Conservation (phyloP, 2,888 invertebrate species). For the Dicranocentrus wangi region DNA sequence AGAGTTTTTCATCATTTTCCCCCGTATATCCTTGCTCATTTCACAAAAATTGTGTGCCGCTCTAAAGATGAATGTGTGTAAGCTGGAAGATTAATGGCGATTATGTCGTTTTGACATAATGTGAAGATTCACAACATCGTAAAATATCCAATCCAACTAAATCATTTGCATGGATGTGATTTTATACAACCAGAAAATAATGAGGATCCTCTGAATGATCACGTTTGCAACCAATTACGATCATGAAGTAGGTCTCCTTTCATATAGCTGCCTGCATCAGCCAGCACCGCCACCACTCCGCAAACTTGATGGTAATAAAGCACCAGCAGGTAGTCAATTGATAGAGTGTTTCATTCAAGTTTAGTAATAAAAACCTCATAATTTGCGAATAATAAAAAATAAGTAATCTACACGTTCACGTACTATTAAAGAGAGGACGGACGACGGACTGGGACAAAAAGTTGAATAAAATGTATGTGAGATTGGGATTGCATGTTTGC, state of each 20-base stretch:
- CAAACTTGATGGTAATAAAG: background rate
- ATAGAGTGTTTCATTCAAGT: slow-evolving; percentile 35
- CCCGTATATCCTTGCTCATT: slow-evolving; percentile 7
- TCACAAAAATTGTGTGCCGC: background rate
- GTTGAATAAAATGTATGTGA: background rate
- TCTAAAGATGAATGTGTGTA: background rate
- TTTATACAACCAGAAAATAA: too few species aligned
- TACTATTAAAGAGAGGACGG: slow-evolving; percentile 14
- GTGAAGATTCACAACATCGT: slow-evolving; percentile 41
- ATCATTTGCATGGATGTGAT: slow-evolving; percentile 24
- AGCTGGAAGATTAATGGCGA: slow-evolving; percentile 52
- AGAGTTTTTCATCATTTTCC: background rate
- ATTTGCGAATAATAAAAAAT: slow-evolving; percentile 50
- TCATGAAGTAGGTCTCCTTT: slow-evolving; percentile 38
- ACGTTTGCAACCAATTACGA: slow-evolving; percentile 28
- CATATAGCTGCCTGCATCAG: too few species aligned
- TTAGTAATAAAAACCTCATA: slow-evolving; percentile 42
- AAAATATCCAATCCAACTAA: slow-evolving; percentile 18
- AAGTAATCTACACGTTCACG: slow-evolving; percentile 26
- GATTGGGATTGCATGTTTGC: background rate
- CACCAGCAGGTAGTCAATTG: slow-evolving; percentile 18
- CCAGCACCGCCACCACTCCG: background rate
- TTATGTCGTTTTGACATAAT: slow-evolving; percentile 42
- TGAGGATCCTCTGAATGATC: slow-evolving; percentile 43
- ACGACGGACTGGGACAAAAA: background rate